Percentiles rank a stretch among this genome's conserved stretches.
Evolutionary conservation across 2,113 vertebrate genomes (phyloP).

Genomic region (Butastur rufipennis): DNA sequence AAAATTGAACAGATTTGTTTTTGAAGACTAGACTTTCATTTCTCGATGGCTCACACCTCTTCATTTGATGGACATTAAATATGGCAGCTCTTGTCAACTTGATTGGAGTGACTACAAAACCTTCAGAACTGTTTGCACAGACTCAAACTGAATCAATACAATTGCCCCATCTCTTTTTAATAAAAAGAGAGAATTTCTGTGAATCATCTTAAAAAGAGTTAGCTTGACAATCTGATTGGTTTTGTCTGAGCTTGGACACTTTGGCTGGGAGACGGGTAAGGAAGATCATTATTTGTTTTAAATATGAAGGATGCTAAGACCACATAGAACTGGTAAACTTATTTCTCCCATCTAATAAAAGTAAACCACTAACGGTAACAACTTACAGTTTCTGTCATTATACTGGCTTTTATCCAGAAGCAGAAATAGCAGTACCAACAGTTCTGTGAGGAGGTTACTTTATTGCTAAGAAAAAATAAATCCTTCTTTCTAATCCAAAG

Average conservation of each 20-base stretch:
- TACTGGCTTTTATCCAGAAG: not conserved
- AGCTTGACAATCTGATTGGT: not conserved
- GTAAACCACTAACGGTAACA: not conserved
- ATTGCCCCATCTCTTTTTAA: not conserved
- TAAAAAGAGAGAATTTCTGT: not conserved
- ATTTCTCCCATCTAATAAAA: not conserved
- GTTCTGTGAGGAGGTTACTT: not conserved
- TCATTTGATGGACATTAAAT: not conserved
- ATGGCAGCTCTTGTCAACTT: not conserved
- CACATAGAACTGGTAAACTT: not conserved
- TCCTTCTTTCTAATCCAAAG: not conserved
- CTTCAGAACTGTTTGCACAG: not conserved
- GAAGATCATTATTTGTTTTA: not conserved
- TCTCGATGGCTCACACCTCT: constrained; percentile 47
- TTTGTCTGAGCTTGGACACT: not conserved
- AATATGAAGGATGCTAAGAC: not conserved
- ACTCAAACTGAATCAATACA: not conserved
- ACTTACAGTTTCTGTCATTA: not conserved
- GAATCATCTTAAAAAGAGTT: not conserved
- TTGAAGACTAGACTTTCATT: not conserved
- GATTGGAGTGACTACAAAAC: not conserved
- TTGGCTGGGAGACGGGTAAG: not conserved
- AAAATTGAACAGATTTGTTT: not conserved
- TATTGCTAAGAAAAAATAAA: not conserved
- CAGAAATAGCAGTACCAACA: not conserved